Conservation (phyloP, 2,888 invertebrate genomes). For the Sabatieria punctata region DNA sequence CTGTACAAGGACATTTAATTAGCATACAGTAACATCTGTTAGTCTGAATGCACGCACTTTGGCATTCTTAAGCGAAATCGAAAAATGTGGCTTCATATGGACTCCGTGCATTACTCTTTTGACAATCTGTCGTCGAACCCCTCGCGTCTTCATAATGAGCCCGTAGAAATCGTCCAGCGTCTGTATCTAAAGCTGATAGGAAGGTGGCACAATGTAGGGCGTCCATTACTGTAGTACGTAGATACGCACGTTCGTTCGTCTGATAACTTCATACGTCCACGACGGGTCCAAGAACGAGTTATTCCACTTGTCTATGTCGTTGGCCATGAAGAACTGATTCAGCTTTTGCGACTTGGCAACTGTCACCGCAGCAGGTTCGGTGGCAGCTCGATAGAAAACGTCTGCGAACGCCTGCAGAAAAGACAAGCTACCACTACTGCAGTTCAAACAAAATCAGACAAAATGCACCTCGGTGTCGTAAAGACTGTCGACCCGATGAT, state of each 20-base stretch:
- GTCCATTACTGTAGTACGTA: too few relatives aligned
- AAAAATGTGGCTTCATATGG: constrained; percentile 27
- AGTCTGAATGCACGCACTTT: too few relatives aligned
- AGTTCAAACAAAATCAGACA: background rate
- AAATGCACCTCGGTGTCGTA: constrained; percentile 17
- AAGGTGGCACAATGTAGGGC: too few relatives aligned
- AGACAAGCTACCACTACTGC: background rate
- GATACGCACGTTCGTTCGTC: constrained; percentile 13
- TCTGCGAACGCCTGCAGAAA: constrained; percentile 17
- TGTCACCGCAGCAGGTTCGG: too few relatives aligned
- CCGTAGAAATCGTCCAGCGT: constrained; percentile 27
- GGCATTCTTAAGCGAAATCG: constrained; percentile 27
- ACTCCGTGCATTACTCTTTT: too few relatives aligned
- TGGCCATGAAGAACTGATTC: constrained; percentile 27
- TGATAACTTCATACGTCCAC: constrained; percentile 29
- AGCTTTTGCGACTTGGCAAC: too few relatives aligned
- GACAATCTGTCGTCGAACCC: constrained; percentile 28
- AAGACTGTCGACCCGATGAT: constrained; percentile 24
- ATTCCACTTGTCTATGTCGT: constrained; percentile 28
- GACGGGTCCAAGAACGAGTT: constrained; percentile 25
- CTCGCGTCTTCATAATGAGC: constrained; percentile 26
- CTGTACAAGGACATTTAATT: too few relatives aligned
- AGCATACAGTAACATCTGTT: too few relatives aligned
- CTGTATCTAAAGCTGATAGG: constrained; percentile 12
- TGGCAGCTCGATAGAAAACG: too few relatives aligned